Evolutionary conservation across 2,797 vertebrate species (phyloP).

Genomic region (Oreortyx pictus): DNA sequence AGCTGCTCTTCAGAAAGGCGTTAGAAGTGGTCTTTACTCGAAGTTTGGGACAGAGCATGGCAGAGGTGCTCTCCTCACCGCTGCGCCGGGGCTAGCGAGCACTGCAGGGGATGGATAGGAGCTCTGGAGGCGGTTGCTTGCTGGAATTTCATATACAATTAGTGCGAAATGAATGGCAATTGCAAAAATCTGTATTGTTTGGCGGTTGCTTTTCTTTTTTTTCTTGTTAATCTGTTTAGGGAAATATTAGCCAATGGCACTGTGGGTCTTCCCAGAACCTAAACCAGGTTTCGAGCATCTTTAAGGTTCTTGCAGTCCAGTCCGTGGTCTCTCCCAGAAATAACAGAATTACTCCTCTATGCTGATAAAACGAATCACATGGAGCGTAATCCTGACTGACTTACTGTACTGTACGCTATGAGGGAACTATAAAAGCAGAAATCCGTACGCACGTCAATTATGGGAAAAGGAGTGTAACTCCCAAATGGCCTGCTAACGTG

Average conservation of each 20-base stretch:
- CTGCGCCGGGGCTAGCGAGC: too few species aligned
- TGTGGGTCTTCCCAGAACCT: background rate
- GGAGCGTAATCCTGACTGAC: background rate
- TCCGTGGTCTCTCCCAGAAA: background rate
- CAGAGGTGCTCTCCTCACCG: background rate
- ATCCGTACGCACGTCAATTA: background rate
- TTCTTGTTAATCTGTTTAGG: background rate
- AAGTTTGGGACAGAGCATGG: background rate
- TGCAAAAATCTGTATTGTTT: background rate
- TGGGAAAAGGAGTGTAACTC: background rate
- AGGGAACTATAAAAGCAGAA: background rate
- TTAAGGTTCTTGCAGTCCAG: background rate
- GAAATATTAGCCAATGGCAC: background rate
- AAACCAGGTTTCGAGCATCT: background rate
- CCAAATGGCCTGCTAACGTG: background rate
- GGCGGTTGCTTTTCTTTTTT: too few species aligned
- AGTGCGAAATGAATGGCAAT: too few species aligned
- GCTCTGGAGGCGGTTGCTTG: background rate
- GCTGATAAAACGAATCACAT: background rate
- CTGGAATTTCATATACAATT: background rate
- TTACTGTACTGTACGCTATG: fast-evolving
- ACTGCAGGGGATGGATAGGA: background rate
- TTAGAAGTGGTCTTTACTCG: fast-evolving
- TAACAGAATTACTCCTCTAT: background rate
- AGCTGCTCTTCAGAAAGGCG: background rate